These are phyloP conservation scores for Mycetomoellerius zeteki DNA, from an alignment of 1,140 invertebrate genomes.

Conservation along the genomic window DNA sequence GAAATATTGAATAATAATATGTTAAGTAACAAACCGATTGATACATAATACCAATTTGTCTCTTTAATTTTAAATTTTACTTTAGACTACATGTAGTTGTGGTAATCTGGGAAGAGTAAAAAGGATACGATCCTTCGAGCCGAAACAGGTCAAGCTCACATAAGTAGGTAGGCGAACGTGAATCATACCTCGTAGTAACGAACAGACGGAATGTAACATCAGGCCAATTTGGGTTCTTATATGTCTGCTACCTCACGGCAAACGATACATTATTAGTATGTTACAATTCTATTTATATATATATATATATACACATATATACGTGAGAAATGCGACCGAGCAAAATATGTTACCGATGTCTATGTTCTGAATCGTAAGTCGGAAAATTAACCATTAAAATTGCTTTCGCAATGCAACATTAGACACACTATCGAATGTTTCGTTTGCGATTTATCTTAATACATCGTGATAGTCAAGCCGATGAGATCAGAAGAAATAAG, in stretches of 20 bases:
- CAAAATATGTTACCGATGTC: constrained; percentile 30
- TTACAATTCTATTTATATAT: constrained; percentile 60
- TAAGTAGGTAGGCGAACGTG: constrained; percentile 80
- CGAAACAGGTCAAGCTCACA: constrained; percentile 62
- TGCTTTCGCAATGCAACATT: constrained; percentile 13
- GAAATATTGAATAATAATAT: not conserved
- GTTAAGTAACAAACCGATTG: not conserved
- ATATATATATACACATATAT: too few species aligned
- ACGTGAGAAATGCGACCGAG: constrained; percentile 27
- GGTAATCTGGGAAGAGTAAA: constrained; percentile 43
- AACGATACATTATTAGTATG: constrained; percentile 30
- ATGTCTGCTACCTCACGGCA: constrained; percentile 45
- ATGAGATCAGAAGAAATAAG: not conserved
- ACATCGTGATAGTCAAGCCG: not conserved
- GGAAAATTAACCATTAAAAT: constrained; percentile 22
- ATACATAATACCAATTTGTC: not conserved
- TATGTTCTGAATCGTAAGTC: constrained; percentile 15
- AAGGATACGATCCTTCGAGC: constrained; percentile 59
- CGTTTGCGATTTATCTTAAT: constrained; percentile 35
- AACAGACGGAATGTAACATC: constrained; percentile 63
- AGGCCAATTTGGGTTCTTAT: constrained; percentile 64
- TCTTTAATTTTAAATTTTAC: constrained; percentile 26
- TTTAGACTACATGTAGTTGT: not conserved
- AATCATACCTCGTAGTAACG: constrained; percentile 73
- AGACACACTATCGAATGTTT: not conserved